Evolutionary conservation across 2,888 invertebrate species (phyloP).

Genomic region (Unio delphinus): DNA sequence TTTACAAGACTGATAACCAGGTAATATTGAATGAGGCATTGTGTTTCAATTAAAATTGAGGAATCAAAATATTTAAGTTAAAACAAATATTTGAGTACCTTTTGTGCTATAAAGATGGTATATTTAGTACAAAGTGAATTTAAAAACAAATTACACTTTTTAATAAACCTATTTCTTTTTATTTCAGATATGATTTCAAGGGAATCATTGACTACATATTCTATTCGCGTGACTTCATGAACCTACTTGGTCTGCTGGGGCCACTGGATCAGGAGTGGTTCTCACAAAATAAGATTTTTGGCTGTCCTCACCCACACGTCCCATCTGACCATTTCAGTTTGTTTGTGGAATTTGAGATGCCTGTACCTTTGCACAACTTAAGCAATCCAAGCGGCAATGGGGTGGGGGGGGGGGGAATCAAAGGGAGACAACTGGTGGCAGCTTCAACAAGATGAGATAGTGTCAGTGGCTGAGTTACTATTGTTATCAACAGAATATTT

Average conservation of each 20-base stretch:
- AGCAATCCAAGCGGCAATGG: too few species aligned
- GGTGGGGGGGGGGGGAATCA: too few species aligned
- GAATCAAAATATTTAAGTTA: neutral
- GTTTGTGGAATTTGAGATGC: constrained; percentile 69
- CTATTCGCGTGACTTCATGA: constrained; percentile 96
- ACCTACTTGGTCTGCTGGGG: constrained; percentile 93
- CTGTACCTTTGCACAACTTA: constrained; percentile 23
- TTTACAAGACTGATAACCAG: too few species aligned
- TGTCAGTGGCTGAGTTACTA: too few species aligned
- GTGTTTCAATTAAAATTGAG: neutral
- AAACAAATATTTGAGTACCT: neutral
- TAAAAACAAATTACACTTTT: too few species aligned
- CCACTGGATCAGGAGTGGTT: constrained; percentile 87
- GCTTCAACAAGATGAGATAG: too few species aligned
- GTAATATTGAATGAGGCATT: too few species aligned
- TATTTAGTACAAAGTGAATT: too few species aligned
- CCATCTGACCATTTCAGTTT: constrained; percentile 79
- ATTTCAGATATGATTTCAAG: constrained; percentile 94
- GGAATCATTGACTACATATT: constrained; percentile 99
- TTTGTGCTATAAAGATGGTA: too few species aligned
- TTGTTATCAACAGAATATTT: too few species aligned
- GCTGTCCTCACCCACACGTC: constrained; percentile 97
- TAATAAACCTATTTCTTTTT: constrained; percentile 34
- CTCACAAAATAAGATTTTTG: constrained; percentile 94
- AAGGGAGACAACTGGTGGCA: too few species aligned